Evolutionary conservation across 2,888 invertebrate genomes (phyloP).

Genomic region (Cepaea hortensis): DNA sequence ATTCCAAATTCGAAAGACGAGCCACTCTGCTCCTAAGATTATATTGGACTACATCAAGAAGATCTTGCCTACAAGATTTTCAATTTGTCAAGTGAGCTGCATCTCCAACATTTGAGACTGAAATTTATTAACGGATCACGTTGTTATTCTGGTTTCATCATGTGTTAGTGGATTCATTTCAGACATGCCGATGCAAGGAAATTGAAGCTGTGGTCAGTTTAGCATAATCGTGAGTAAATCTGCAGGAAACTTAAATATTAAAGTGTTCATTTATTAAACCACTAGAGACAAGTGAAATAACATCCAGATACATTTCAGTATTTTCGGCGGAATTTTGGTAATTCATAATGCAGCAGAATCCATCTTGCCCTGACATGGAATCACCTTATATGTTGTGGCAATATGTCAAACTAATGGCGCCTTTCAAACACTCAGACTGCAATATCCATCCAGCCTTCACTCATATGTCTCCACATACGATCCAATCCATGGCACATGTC

Average conservation of each 20-base stretch:
- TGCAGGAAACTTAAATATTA: neutral
- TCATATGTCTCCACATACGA: conserved; percentile 53
- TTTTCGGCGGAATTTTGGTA: neutral
- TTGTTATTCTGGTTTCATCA: neutral
- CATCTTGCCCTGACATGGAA: neutral
- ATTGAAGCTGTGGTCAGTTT: neutral
- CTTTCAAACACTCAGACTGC: conserved; percentile 59
- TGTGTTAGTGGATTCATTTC: neutral
- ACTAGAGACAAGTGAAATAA: neutral
- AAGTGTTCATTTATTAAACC: conserved; percentile 5
- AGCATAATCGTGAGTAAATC: neutral
- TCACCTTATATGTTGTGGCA: conserved; percentile 54
- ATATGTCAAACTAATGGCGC: conserved; percentile 50
- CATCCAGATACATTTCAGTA: neutral
- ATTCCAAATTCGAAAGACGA: neutral
- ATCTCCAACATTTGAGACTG: neutral
- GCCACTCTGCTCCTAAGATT: neutral
- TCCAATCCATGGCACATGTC: neutral
- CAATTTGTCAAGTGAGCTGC: neutral
- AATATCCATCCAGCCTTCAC: conserved; percentile 65
- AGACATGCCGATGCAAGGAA: neutral
- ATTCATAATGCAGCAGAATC: conserved; percentile 23
- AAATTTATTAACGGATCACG: neutral
- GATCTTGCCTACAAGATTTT: neutral
- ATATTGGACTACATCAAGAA: conserved; percentile 1